Base-by-base conservation (phyloP, 2,113 vertebrate genomes). In the Ctenodactylus gundi region DNA sequence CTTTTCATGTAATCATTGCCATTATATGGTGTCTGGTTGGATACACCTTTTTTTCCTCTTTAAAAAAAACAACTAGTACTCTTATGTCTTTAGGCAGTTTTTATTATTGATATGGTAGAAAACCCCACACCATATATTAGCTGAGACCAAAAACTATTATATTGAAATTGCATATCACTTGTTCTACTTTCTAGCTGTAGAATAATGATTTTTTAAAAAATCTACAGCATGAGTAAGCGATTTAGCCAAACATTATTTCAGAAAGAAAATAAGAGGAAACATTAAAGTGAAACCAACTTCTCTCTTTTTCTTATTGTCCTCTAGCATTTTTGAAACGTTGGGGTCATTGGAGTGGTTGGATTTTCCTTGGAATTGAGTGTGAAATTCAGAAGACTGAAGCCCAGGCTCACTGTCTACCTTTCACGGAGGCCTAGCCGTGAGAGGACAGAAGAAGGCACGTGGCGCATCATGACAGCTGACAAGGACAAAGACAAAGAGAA, bases 331-430 rank as follows among this genome's bases (percentile, higher is more conserved):
- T 99, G 98, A 99, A 99, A 98, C 99, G 96, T 99, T 98, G 99
- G 99, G 99, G 99, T 99, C 98, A 98, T 98, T 98, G 99, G 99
- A 99, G 99, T 99, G 99, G 99, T 99, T 98, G 98, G 99, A 99
- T 99, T 99, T 99, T 99, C 98, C 99, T 99, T 99, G 99, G 99
- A 99, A 99, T 99, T 99, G 99, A 99, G 99, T 99, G 98, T 99
- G 99, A 99, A 99, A 99, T 99, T 99, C 99, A 99, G 99, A 99
- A 99, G 99, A 99, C 99, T 99, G 99, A 99, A 99, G 99, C 99
- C 99, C 99, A 99, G 99, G 99, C 99, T 99, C 98, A 99, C 99
- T 99, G 99, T 99, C 99, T 99, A 99, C 99, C 99, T 99, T 99
- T 99, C 99, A 99, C 99, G 99, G 99, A 99, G 99, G 99, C 99